A percentile compares a stretch with the other conserved stretches of the same genome.
Evolutionary conservation across 1,140 invertebrate species (phyloP).

Genomic region (Globodera rostochiensis): DNA sequence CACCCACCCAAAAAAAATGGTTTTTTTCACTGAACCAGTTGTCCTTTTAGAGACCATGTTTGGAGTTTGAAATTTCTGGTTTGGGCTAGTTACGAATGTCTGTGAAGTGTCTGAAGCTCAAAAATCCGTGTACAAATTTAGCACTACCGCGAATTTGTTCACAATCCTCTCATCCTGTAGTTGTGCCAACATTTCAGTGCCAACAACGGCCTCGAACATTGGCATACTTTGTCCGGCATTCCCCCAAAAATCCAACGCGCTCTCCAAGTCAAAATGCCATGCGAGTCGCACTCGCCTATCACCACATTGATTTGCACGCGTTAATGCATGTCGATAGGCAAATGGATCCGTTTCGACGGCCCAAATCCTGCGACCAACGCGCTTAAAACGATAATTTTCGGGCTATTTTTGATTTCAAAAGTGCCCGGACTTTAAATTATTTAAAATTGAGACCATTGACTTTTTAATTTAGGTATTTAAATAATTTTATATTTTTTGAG

Average conservation of each 20-base stretch:
- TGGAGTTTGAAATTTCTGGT: too few relatives aligned
- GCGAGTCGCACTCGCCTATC: constrained; percentile 45
- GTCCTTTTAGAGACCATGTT: too few relatives aligned
- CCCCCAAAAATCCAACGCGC: constrained; percentile 50
- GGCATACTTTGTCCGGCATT: constrained; percentile 32
- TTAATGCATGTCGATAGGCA: constrained; percentile 56
- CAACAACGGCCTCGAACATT: constrained; percentile 50
- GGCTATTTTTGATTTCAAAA: background rate
- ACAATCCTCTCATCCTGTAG: background rate
- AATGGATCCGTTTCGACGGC: constrained; percentile 55
- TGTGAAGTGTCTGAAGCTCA: background rate
- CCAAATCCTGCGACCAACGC: constrained; percentile 53
- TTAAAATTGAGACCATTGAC: too few relatives aligned
- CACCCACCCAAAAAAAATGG: background rate
- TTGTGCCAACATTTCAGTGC: constrained; percentile 52
- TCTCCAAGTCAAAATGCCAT: constrained; percentile 39
- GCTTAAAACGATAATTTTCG: constrained; percentile 35
- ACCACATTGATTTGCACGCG: constrained; percentile 50
- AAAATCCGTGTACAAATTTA: background rate
- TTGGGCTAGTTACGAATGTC: too few relatives aligned
- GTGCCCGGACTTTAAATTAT: constrained; percentile 12
- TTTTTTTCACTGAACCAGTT: background rate
- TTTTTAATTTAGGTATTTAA: constrained; percentile 9
- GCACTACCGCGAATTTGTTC: background rate
- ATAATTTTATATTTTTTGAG: constrained; percentile 25